Base-by-base conservation (phyloP, 2,113 vertebrate genomes). In the Ailurus styani region DNA sequence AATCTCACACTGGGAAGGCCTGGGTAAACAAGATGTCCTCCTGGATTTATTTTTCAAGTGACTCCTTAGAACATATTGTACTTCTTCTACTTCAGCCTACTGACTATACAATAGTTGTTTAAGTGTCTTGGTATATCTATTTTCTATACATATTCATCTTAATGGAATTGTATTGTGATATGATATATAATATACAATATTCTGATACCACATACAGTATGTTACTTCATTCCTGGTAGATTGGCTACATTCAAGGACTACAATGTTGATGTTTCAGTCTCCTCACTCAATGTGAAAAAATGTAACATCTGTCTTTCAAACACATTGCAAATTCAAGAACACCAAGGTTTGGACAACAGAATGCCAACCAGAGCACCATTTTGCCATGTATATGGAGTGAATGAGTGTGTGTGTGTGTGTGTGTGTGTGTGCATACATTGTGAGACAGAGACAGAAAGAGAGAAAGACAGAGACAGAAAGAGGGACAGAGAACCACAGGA, bases 241-340 rank as follows among this genome's bases (percentile, higher is more conserved):
- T 17, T 64, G 11, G n/a, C 45, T 90, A 52, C 31, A 72, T 87
- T 86, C 57, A 70, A 87, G 62, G 37, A 91, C n/a, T 14, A 42
- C 60, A 20, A 50, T 75, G 37, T 50, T 82, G 66, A 45, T 66
- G 42, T 92, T 66, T 96, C 40, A 50, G 3, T 87, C 37, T 90
- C 52, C 55, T 55, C 70, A 75, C 81, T 90, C 68, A 50, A 15
- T 82, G 75, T 52, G 82, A 97, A 94, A 73, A 47, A 95, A 89
- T 93, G 47, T 94, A 83, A 90, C 72, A 88, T 18, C 29, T 94
- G 20, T 91, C 66, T 60, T 87, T 83, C 85, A 94, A 95, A 85
- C 54, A 91, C 55, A 87, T 52, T 89, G 90, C 68, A 72, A 62
- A 96, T 97, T 91, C 62, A 93, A 34, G 12, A 90, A 52, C 86